Percentiles rank a stretch among this genome's conserved stretches.
Evolutionary conservation across 2,797 vertebrate genomes (phyloP).

Genomic region (Pseudochaenichthys georgianus): DNA sequence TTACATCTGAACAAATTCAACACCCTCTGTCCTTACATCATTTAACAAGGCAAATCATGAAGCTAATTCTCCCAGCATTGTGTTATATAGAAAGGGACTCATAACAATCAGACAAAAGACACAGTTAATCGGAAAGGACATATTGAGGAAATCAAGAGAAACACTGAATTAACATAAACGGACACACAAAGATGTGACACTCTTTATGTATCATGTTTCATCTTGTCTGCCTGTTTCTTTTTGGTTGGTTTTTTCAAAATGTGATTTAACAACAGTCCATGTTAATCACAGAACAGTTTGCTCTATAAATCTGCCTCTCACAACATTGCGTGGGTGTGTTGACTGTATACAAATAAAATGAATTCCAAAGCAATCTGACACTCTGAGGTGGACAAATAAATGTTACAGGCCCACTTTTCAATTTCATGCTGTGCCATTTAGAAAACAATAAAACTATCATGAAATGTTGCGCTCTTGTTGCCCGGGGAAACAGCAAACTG

Average conservation of each 20-base stretch:
- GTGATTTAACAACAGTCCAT: slow-evolving; percentile 10
- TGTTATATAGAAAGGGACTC: background rate
- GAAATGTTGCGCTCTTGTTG: background rate
- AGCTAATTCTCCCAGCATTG: background rate
- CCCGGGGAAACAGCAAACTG: background rate
- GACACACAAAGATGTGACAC: background rate
- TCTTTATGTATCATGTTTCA: background rate
- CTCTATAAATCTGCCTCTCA: slow-evolving; percentile 29
- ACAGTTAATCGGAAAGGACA: background rate
- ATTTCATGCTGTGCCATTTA: background rate
- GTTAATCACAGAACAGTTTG: slow-evolving; percentile 15
- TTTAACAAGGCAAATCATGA: too few species aligned
- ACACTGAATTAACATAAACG: background rate
- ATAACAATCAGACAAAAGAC: background rate
- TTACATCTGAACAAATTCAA: too few species aligned
- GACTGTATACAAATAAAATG: background rate
- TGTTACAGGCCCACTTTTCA: background rate
- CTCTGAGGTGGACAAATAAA: background rate
- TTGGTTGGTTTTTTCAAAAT: background rate
- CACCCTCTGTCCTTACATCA: too few species aligned
- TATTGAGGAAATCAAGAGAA: background rate
- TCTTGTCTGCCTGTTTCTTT: background rate
- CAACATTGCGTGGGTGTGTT: slow-evolving; percentile 13
- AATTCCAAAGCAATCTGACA: background rate
- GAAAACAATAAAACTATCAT: background rate